A percentile compares a stretch with the other conserved stretches of the same genome.
Evolutionary conservation across 2,797 vertebrate species (phyloP).

Genomic region (Xenopus petersii): DNA sequence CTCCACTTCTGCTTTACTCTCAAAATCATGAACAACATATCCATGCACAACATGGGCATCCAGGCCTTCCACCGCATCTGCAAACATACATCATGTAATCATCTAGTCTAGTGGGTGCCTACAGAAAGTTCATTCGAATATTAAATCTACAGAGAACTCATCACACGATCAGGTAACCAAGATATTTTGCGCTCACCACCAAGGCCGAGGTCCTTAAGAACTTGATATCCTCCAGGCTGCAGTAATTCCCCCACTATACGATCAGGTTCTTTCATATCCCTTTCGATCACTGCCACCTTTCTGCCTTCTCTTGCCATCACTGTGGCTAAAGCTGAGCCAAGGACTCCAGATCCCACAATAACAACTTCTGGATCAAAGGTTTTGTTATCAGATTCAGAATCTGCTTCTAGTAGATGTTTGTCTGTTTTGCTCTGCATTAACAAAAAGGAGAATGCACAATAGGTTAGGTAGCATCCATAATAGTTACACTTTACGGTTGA

Average conservation of each 20-base stretch:
- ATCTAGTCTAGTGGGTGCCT: neutral
- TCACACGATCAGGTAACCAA: no score
- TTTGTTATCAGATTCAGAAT: constrained; percentile 41
- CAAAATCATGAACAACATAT: constrained; percentile 85
- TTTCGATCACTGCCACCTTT: constrained; percentile 88
- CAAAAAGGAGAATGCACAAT: constrained; percentile 2
- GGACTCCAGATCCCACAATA: constrained; percentile 89
- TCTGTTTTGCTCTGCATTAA: constrained; percentile 56
- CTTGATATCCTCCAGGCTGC: constrained; percentile 86
- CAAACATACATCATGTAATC: constrained; percentile 46
- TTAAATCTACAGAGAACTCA: no score
- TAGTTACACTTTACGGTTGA: no score
- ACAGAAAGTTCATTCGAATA: no score
- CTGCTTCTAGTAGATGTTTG: constrained; percentile 52
- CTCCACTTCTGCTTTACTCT: constrained; percentile 79
- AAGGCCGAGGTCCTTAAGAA: constrained; percentile 82
- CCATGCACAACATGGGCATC: constrained; percentile 84
- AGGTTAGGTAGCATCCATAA: no score
- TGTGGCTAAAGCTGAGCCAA: constrained; percentile 87
- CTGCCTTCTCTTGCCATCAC: constrained; percentile 88
- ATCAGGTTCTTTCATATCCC: constrained; percentile 90
- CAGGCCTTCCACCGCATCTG: constrained; percentile 83
- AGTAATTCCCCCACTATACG: constrained; percentile 93
- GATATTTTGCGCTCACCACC: constrained; percentile 69
- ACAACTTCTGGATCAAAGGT: constrained; percentile 79